Evolutionary conservation across 1,140 invertebrate species (phyloP).

Genomic region (Aleiodes sp.): DNA sequence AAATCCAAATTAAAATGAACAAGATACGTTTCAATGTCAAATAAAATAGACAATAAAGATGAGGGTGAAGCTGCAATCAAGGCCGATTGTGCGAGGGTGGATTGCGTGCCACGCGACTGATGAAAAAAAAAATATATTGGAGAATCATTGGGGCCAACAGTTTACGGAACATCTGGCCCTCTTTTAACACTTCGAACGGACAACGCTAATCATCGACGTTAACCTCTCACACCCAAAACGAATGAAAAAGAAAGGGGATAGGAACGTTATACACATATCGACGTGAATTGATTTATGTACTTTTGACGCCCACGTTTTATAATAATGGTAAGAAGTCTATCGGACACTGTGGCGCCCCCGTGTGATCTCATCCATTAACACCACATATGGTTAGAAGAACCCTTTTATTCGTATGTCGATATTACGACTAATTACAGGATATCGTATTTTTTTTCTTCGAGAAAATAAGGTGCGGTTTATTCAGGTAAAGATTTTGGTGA

Average conservation of each 20-base stretch:
- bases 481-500: slow-evolving; percentile 4
- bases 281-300: slow-evolving; percentile 37
- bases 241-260: too few relatives aligned
- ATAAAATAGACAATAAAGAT: not conserved
- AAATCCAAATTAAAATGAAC: too few relatives aligned
- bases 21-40: too few relatives aligned
- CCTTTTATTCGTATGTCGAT: not conserved
- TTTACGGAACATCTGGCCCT: slow-evolving; percentile 48
- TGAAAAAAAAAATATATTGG: slow-evolving; percentile 40
- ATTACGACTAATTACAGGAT: slow-evolving; percentile 8
- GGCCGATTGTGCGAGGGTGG: slow-evolving; percentile 1
- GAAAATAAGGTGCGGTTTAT: not conserved
- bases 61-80: not conserved
- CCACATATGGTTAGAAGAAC: slow-evolving; percentile 2
- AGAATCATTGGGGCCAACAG: slow-evolving; percentile 39
- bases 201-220: slow-evolving; percentile 46
- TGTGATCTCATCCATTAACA: slow-evolving; percentile 11
- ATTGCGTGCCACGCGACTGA: not conserved
- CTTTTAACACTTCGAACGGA: slow-evolving; percentile 43
- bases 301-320: slow-evolving; percentile 14
- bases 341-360: not conserved
- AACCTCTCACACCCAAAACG: too few relatives aligned
- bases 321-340: not conserved
- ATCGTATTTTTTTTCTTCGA: too few relatives aligned
- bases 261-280: slow-evolving; percentile 29